Evolutionary conservation across 2,113 vertebrate genomes (phyloP).

Genomic region (Megalops atlanticus): DNA sequence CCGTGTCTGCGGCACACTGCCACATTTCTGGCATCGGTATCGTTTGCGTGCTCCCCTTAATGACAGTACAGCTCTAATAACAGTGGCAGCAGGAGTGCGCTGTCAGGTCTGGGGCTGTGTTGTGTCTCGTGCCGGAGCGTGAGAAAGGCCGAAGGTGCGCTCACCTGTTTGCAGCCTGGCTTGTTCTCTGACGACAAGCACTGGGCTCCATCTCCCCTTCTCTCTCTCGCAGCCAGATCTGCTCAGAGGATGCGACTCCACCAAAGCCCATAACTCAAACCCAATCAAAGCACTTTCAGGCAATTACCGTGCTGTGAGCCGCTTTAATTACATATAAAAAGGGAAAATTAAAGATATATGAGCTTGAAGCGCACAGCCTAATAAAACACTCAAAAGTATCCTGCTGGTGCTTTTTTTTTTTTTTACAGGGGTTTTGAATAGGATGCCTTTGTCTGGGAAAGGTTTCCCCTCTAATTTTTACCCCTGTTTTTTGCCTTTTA

Average conservation of each 20-base stretch:
- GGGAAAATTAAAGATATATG: neutral
- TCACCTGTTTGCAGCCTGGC: neutral
- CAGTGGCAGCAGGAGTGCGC: neutral
- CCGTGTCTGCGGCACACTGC: neutral
- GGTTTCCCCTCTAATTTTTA: neutral
- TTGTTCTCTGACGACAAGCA: no score
- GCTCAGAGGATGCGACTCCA: no score
- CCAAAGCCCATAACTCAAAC: neutral
- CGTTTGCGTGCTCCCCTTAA: neutral
- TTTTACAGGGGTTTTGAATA: neutral
- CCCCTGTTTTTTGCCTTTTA: neutral
- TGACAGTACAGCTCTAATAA: no score
- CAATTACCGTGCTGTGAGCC: neutral
- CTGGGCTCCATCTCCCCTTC: neutral
- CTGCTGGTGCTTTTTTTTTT: neutral
- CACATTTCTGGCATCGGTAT: neutral
- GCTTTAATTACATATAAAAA: neutral
- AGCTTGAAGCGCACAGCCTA: neutral
- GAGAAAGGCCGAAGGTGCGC: neutral
- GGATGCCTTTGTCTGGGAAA: neutral
- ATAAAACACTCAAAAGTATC: neutral
- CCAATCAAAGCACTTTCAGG: neutral
- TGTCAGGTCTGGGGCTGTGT: neutral
- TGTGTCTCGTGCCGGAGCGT: neutral
- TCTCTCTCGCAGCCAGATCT: neutral